Evolutionary conservation across 92 coral and sea anemone genomes (phyloP).

Genomic region (Epizoanthus stellaris): DNA sequence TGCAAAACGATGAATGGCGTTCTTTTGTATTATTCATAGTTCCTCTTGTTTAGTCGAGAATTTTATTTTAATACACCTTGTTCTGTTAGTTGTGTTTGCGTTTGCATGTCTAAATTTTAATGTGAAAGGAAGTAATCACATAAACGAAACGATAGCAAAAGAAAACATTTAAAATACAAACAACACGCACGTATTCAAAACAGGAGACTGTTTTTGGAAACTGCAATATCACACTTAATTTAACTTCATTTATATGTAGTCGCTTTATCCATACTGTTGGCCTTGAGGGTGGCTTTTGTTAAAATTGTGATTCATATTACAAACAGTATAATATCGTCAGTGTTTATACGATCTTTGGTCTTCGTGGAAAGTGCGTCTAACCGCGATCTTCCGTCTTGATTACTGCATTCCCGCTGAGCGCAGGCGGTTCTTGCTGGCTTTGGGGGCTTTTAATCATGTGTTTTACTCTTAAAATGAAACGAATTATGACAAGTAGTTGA

Average conservation of each 20-base stretch:
- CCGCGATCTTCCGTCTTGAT: not conserved
- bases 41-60: not conserved
- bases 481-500: conserved; percentile 1
- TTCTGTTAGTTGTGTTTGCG: conserved; percentile 7
- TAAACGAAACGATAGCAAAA: conserved; percentile 20
- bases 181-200: conserved; percentile 27
- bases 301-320: conserved; percentile 31
- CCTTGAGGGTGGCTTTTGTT: conserved; percentile 31
- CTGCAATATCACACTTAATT: conserved; percentile 21
- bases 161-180: conserved; percentile 28
- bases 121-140: not conserved
- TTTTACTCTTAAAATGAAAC: conserved; percentile 4
- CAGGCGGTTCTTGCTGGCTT: not conserved
- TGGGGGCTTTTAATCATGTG: conserved; percentile 4
- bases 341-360: conserved; percentile 23
- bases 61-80: conserved; percentile 4
- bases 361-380: not conserved
- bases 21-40: conserved; percentile 21
- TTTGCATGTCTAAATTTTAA: conserved; percentile 27
- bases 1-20: not conserved
- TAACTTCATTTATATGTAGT: conserved; percentile 17
- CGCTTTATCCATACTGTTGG: conserved; percentile 19
- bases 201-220: not conserved
- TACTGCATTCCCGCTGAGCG: not conserved
- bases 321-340: conserved; percentile 5